phyloP scores from a whole-genome alignment of 2,888 invertebrate species.

The Polietes domitor region DNA sequence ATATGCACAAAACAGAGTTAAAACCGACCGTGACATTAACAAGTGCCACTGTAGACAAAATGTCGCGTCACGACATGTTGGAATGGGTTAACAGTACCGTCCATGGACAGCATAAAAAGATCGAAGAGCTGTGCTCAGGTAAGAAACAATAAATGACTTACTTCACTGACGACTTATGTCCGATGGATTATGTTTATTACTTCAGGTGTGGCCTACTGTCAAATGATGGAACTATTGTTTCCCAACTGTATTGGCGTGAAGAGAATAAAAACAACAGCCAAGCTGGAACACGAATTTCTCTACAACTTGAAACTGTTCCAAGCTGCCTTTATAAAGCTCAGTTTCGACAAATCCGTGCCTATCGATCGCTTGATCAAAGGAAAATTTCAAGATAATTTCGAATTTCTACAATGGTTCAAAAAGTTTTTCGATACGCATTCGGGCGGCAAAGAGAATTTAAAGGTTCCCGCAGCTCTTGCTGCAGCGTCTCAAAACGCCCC shows the following conservation, averaged over 20 bases:
- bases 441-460: constrained; percentile 86
- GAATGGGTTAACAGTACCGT: constrained; percentile 99
- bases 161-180: neutral
- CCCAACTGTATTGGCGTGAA: constrained; percentile 92
- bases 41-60: constrained; percentile 87
- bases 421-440: constrained; percentile 99
- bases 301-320: constrained; percentile 99
- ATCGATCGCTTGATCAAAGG: constrained; percentile 91
- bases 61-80: constrained; percentile 98
- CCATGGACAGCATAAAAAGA: constrained; percentile 94
- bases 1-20: constrained; percentile 64
- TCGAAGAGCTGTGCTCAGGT: constrained; percentile 96
- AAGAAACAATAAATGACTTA: constrained; percentile 46
- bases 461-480: constrained; percentile 57
- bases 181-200: neutral
- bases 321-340: constrained; percentile 96
- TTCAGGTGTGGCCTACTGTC: constrained; percentile 97
- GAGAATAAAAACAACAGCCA: constrained; percentile 97
- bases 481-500: constrained; percentile 60
- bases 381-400: constrained; percentile 99
- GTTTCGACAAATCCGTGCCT: constrained; percentile 90
- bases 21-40: constrained; percentile 72
- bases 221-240: constrained; percentile 99
- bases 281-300: constrained; percentile 98
- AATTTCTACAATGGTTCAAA: constrained; percentile 99